Conservation (phyloP, 2,113 vertebrate genomes). For the Tangachromis dhanisi region DNA sequence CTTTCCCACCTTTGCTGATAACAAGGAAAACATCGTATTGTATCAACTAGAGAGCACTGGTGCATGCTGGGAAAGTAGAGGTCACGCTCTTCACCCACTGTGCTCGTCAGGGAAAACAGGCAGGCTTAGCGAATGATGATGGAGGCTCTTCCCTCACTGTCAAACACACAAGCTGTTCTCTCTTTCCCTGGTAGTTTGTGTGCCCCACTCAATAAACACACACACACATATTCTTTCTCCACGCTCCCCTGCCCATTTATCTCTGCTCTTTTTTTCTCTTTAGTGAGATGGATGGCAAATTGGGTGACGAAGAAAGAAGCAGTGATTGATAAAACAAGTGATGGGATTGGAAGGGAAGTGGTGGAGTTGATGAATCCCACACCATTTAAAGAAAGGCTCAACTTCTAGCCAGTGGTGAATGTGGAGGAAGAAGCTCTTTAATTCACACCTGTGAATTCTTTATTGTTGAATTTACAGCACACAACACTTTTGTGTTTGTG, state of each 20-base stretch:
- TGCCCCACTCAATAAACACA: not conserved
- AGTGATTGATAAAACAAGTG: conserved; percentile 18
- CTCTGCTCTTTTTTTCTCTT: not conserved
- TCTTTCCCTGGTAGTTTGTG: not conserved
- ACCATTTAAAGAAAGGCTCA: not conserved
- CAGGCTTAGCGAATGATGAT: not conserved
- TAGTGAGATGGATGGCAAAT: not conserved
- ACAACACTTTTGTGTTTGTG: not conserved
- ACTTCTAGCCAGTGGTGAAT: not conserved
- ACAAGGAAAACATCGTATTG: not conserved
- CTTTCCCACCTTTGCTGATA: not conserved
- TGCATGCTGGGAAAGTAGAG: conserved; percentile 6
- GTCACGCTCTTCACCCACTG: not conserved
- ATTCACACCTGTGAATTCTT: not conserved
- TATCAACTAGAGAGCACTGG: not conserved
- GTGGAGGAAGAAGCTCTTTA: not conserved
- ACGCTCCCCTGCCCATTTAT: not conserved
- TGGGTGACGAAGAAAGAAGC: not conserved
- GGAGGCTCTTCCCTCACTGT: not conserved
- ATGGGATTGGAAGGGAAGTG: not conserved
- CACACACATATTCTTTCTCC: not conserved
- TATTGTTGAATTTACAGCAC: not conserved
- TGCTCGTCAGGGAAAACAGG: not conserved
- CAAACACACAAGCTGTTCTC: not conserved
- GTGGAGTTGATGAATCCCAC: not conserved